A percentile compares a stretch with the other conserved stretches of the same genome.
Evolutionary conservation across 2,888 invertebrate species (phyloP).

Genomic region (Agapostemon virescens): DNA sequence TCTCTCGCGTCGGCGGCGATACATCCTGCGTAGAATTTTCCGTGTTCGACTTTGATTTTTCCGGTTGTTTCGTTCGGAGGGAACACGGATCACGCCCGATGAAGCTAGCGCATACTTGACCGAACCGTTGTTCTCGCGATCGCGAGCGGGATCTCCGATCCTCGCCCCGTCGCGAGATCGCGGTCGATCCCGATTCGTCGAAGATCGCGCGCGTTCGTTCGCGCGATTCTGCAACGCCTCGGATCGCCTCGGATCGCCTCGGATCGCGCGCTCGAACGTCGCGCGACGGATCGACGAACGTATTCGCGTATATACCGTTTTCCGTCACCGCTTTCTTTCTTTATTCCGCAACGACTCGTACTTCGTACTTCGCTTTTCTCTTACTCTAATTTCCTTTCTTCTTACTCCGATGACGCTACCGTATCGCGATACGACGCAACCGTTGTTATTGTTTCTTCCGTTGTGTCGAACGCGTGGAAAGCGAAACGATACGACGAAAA

Average conservation of each 20-base stretch:
- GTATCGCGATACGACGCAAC: background rate
- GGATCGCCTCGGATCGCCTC: too few species aligned
- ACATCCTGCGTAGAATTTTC: constrained; percentile 26
- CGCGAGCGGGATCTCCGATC: background rate
- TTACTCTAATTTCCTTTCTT: constrained; percentile 60
- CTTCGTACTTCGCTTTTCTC: constrained; percentile 56
- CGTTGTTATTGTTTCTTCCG: background rate
- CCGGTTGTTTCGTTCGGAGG: constrained; percentile 24
- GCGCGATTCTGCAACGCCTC: background rate
- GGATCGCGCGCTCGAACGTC: background rate
- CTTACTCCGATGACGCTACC: constrained; percentile 43
- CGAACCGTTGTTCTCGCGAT: constrained; percentile 29
- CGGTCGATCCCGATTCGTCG: background rate
- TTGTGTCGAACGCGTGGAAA: background rate
- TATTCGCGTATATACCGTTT: too few species aligned
- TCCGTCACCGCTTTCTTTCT: background rate
- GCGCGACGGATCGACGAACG: background rate
- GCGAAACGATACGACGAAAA: background rate
- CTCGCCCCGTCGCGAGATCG: constrained; percentile 10
- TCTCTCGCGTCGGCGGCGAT: constrained; percentile 26
- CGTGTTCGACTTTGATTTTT: constrained; percentile 10
- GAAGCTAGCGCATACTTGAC: constrained; percentile 54
- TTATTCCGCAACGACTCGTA: constrained; percentile 21
- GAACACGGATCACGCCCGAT: constrained; percentile 39
- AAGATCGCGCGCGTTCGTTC: background rate